Evolutionary conservation across 2,888 invertebrate genomes (phyloP).

Genomic region (Sicus ferrugineus): DNA sequence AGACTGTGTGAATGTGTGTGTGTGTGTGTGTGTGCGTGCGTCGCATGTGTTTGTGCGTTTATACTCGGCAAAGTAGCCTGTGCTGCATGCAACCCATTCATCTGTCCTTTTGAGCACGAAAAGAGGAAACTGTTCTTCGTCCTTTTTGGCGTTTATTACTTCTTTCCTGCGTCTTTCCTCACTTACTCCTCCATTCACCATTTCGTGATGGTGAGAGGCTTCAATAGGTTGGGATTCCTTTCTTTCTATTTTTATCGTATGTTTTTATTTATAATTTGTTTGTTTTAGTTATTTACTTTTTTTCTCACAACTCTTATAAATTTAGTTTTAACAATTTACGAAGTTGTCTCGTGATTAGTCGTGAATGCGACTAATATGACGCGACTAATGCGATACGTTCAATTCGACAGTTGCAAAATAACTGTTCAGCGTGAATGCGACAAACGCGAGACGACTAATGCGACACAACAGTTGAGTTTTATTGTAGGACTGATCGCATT

Average conservation of each 20-base stretch:
- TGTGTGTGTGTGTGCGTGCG: neutral
- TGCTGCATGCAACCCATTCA: neutral
- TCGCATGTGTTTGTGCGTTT: neutral
- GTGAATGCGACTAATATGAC: no score
- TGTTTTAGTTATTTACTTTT: neutral
- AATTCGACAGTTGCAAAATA: no score
- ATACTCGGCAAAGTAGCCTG: neutral
- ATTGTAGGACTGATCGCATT: no score
- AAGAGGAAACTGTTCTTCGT: conserved; percentile 14
- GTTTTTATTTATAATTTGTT: neutral
- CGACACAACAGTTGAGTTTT: no score
- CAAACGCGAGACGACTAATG: no score
- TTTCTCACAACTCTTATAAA: no score
- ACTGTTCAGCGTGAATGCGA: no score
- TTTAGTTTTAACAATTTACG: no score
- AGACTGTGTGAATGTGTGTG: neutral
- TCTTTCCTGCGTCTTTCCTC: neutral
- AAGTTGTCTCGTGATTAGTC: no score
- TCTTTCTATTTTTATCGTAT: neutral
- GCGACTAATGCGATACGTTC: no score
- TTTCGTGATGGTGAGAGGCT: conserved; percentile 8
- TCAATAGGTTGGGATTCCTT: neutral
- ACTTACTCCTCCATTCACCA: neutral
- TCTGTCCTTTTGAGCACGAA: neutral
- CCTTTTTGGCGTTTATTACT: neutral